These are phyloP conservation scores for Chloroceryle amazona DNA, from an alignment of 2,797 vertebrate species.

Conservation along the genomic window DNA sequence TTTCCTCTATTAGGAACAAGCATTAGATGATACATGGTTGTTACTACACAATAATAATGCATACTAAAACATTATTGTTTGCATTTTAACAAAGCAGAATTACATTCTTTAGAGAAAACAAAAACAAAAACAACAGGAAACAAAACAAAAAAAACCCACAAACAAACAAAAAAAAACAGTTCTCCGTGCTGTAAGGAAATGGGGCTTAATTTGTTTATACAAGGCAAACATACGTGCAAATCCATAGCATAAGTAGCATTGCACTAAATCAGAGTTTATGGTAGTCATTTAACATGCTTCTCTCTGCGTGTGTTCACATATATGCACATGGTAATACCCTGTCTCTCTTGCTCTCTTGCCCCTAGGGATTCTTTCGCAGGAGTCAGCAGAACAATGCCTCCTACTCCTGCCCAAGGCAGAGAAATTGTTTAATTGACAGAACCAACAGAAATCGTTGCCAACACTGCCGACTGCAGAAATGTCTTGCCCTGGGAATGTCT, in stretches of 20 bases:
- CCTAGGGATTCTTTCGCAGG: slow-evolving; percentile 97
- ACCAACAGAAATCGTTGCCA: slow-evolving; percentile 99
- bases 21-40: neutral
- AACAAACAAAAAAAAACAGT: neutral
- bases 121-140: neutral
- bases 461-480: slow-evolving; percentile 99
- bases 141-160: neutral
- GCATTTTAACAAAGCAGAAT: neutral
- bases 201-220: neutral
- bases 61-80: neutral
- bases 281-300: neutral
- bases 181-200: neutral
- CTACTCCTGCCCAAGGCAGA: slow-evolving; percentile 98
- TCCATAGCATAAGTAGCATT: neutral
- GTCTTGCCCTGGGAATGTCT: slow-evolving; percentile 99
- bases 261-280: neutral
- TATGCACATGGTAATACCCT: neutral
- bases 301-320: neutral
- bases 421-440: slow-evolving; percentile 99
- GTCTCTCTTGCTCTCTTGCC: neutral
- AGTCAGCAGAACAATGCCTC: slow-evolving; percentile 99
- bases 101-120: neutral
- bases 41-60: neutral
- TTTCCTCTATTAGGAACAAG: neutral
- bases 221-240: neutral